Conservation (phyloP, 2,797 vertebrate genomes). For the Emydoidea blandingii region DNA sequence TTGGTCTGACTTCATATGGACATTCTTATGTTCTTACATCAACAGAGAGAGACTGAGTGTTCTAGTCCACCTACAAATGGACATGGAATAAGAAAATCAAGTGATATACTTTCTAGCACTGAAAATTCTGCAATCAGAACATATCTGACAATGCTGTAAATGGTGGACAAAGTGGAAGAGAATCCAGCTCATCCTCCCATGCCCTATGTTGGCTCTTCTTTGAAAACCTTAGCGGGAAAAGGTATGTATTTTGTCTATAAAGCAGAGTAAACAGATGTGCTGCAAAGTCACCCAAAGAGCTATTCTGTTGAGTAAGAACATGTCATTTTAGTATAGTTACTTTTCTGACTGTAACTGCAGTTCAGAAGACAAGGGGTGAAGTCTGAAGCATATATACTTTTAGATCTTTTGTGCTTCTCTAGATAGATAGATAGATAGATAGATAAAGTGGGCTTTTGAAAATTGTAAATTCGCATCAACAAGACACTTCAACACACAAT, state of each 20-base stretch:
- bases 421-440: background rate
- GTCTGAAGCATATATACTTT: background rate
- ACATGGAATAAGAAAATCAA: background rate
- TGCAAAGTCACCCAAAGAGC: background rate
- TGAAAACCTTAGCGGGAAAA: fast-evolving
- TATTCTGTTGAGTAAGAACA: background rate
- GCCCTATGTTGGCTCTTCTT: fast-evolving
- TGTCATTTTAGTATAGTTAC: background rate
- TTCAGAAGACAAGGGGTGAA: background rate
- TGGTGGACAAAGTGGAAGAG: background rate
- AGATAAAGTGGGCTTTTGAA: background rate
- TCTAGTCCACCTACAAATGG: background rate
- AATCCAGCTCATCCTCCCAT: background rate
- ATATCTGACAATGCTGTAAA: fast-evolving
- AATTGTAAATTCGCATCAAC: background rate
- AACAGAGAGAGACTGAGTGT: too few relatives aligned
- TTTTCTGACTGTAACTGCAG: background rate
- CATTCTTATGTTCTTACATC: too few relatives aligned
- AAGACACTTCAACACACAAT: background rate
- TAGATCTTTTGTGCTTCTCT: background rate
- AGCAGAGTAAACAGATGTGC: background rate
- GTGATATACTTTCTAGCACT: fast-evolving
- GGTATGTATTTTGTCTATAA: background rate
- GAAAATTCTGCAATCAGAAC: background rate
- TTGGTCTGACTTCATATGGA: too few relatives aligned